Evolutionary conservation across 2,797 vertebrate genomes (phyloP).

Genomic region (Rhinichthys osculus): DNA sequence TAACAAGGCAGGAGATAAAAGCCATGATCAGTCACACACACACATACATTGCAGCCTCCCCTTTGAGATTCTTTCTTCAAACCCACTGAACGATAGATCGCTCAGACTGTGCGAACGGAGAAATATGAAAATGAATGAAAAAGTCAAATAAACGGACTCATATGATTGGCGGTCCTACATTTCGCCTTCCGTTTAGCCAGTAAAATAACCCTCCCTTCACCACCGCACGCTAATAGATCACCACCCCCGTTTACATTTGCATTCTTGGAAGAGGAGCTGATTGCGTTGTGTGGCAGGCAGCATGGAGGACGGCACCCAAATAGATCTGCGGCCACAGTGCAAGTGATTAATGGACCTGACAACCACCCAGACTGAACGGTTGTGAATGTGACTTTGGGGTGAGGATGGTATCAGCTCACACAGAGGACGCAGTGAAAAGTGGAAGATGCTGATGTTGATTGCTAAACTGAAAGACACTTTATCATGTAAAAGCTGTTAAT

Average conservation of each 20-base stretch:
- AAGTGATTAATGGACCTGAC: constrained; percentile 85
- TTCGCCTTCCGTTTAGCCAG: background rate
- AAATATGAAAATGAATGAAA: background rate
- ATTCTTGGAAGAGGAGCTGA: constrained; percentile 24
- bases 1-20: constrained; percentile 55
- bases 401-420: constrained; percentile 25
- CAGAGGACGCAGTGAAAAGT: background rate
- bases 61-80: background rate
- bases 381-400: constrained; percentile 57
- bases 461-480: background rate
- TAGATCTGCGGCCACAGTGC: constrained; percentile 9
- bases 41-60: background rate
- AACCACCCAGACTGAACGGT: constrained; percentile 71
- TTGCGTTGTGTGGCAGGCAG: constrained; percentile 27
- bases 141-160: background rate
- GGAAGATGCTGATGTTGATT: background rate
- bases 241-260: constrained; percentile 35
- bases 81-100: background rate
- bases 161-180: background rate
- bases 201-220: background rate
- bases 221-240: background rate
- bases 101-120: background rate
- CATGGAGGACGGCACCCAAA: constrained; percentile 8
- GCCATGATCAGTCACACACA: constrained; percentile 31
- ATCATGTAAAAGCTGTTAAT: background rate